Base-by-base conservation (phyloP, 2,888 invertebrate species). In the Phortica magna region DNA sequence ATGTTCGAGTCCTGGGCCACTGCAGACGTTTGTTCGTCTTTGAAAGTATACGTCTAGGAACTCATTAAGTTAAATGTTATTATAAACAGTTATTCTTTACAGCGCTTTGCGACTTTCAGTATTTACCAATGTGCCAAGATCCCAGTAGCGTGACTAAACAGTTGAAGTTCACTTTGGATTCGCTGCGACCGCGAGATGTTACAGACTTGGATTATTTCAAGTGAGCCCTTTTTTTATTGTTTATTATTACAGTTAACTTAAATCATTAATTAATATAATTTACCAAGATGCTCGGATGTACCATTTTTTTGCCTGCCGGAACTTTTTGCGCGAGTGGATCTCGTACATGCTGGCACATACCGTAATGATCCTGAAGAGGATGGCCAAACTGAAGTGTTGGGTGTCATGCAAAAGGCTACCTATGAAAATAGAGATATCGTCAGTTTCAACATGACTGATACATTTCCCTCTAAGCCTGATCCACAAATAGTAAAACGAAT, bases 81-180 rank as follows among this genome's bases (percentile, higher is more conserved):
- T 12, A 70, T 43, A n/a, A 48, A 19, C 0, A 72, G 17, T 0
- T 55, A 48, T 17, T 77, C 74, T 84, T 83, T 83, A 74, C 92
- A 97, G 97, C 94, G 80, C 92, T 98, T 88, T 96, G 95, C 90
- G 99, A 99, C 92, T 99, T 97, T 91, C 98, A 99, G 92, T 99
- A 95, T 90, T 92, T 99, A 78, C 97, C 99, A 1, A 93, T 98
- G 82, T 91, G 91, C 82, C 57, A 55, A 0, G 78, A 78, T 5
- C 88, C 87, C 59, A 91, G 92, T 80, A 90, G 93, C 79, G 88
- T 90, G 19, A 79, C 76, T 31, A 77, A 76, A 41, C 78, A 81
- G 14, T 79, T 87, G 0, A 73, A 74, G 5, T 95, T 94, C 88
- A 92, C 95, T 61, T 93, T 95, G 82, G 93, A 95, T 57, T 91